Percentiles rank a stretch among this genome's conserved stretches.
phyloP scores from a whole-genome alignment of 2,888 invertebrate genomes.

The Malthinus flaveolus region DNA sequence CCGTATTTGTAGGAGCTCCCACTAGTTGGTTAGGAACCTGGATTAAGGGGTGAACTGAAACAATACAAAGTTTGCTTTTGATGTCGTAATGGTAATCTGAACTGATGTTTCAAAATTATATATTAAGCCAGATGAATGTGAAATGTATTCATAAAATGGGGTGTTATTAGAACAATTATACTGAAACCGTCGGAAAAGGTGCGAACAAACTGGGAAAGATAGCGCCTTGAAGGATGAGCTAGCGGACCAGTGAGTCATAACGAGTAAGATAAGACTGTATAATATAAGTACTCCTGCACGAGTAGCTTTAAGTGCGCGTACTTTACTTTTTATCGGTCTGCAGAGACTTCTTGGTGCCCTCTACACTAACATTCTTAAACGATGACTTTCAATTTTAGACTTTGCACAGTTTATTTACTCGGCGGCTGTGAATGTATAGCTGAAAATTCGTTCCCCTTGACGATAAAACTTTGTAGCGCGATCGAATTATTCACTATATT shows the following conservation, averaged over 20 bases:
- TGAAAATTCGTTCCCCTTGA: constrained; percentile 47
- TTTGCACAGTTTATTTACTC: constrained; percentile 53
- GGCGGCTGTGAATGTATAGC: constrained; percentile 42
- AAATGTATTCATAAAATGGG: constrained; percentile 19
- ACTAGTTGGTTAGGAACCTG: constrained; percentile 93
- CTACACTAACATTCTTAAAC: constrained; percentile 48
- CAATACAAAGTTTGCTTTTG: constrained; percentile 32
- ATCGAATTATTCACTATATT: constrained; percentile 52
- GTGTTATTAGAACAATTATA: constrained; percentile 28
- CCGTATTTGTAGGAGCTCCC: constrained; percentile 82
- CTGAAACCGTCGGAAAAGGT: constrained; percentile 27
- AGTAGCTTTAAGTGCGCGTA: constrained; percentile 35
- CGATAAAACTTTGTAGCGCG: constrained; percentile 51
- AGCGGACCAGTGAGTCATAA: constrained; percentile 32
- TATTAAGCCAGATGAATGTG: constrained; percentile 8
- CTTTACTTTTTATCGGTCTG: constrained; percentile 35
- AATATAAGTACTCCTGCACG: constrained; percentile 30
- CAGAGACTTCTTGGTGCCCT: constrained; percentile 34
- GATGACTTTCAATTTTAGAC: constrained; percentile 53
- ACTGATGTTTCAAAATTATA: constrained; percentile 10
- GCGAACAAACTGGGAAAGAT: constrained; percentile 28
- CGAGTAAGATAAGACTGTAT: constrained; percentile 31
- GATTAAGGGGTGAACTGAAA: constrained; percentile 87
- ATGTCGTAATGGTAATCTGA: constrained; percentile 4
- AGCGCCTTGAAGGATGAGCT: constrained; percentile 29